Evolutionary conservation across 2,113 vertebrate genomes (phyloP).

Genomic region (Oreocharis arfaki): DNA sequence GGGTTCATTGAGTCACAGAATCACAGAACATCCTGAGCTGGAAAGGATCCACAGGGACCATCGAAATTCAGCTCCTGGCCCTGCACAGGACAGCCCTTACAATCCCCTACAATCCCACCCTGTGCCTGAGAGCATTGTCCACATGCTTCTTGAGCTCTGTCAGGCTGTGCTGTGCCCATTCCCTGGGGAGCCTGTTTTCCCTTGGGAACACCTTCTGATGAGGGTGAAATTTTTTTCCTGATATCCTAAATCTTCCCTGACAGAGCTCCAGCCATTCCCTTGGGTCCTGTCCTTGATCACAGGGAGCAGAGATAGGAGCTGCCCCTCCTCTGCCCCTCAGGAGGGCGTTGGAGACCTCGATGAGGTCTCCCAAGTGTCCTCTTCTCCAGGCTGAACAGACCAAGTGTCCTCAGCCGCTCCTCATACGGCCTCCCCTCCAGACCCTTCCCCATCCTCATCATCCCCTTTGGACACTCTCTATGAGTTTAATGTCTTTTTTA

Average conservation of each 20-base stretch:
- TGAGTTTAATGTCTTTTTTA: background rate
- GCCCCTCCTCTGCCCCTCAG: background rate
- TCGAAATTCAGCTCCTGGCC: background rate
- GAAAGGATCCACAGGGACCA: background rate
- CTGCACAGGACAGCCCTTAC: background rate
- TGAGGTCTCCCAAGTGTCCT: background rate
- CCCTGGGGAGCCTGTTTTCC: background rate
- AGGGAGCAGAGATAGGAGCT: background rate
- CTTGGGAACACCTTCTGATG: too few species aligned
- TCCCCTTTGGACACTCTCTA: background rate
- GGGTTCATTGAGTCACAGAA: background rate
- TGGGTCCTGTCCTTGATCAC: accelerated
- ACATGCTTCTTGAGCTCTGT: background rate
- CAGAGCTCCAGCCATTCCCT: background rate
- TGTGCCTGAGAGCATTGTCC: background rate
- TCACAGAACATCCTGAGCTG: background rate
- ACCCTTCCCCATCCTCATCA: background rate
- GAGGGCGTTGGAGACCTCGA: background rate
- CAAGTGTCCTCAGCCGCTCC: background rate
- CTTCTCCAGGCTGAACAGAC: background rate
- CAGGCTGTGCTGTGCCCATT: background rate
- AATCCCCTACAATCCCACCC: background rate
- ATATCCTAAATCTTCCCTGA: background rate
- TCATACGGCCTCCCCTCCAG: accelerated
- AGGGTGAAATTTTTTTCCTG: accelerated